A percentile compares a stretch with the other conserved stretches of the same genome.
Conservation (phyloP, 2,888 invertebrate species). For the Hedya salicella region DNA sequence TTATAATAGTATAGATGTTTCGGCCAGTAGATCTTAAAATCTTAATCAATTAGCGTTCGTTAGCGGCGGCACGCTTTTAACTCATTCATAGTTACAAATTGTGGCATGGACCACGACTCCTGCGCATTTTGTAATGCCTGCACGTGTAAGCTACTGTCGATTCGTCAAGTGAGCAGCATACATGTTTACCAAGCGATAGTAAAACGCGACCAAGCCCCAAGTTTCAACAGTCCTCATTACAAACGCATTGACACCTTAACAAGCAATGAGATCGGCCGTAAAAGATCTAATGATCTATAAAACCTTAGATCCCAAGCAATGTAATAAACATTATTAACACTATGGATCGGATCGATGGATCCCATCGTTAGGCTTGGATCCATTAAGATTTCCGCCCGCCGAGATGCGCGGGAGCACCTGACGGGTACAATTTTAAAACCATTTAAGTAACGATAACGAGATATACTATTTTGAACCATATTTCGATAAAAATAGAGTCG, state of each 20-base stretch:
- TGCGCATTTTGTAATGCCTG: too few relatives aligned
- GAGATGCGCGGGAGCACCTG: slow-evolving; percentile 76
- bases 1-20: too few relatives aligned
- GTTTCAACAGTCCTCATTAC: not conserved
- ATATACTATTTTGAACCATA: slow-evolving; percentile 51
- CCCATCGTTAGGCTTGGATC: slow-evolving; percentile 82
- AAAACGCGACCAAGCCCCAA: not conserved
- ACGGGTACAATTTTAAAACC: slow-evolving; percentile 49
- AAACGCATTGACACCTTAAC: not conserved
- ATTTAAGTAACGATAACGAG: slow-evolving; percentile 44
- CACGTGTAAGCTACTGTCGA: too few relatives aligned
- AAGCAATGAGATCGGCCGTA: slow-evolving; percentile 24
- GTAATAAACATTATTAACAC: slow-evolving; percentile 54
- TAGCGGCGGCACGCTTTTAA: too few relatives aligned
- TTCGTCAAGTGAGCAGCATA: too few relatives aligned
- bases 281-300: slow-evolving; percentile 17
- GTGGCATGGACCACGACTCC: too few relatives aligned
- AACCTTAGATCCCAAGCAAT: slow-evolving; percentile 3
- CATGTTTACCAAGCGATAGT: not conserved
- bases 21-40: too few relatives aligned
- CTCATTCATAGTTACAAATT: too few relatives aligned
- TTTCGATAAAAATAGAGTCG: not conserved
- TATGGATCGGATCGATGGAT: slow-evolving; percentile 75
- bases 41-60: too few relatives aligned
- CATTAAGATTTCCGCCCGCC: slow-evolving; percentile 84